Evolutionary conservation across 1,140 invertebrate species (phyloP), one percentile per base, ranked within the genome.

Genomic region (Megalonaias nervosa): DNA sequence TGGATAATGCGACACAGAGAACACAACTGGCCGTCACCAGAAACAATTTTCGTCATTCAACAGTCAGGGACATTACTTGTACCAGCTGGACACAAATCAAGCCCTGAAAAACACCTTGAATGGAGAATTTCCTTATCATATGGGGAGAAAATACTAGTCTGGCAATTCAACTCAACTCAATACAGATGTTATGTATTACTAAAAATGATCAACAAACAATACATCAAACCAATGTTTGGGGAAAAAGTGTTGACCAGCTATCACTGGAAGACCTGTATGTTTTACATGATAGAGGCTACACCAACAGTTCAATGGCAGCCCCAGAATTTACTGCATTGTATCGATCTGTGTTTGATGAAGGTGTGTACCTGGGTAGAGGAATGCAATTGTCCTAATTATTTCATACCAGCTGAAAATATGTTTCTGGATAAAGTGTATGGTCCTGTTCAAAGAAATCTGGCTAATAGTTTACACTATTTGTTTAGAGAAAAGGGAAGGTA

Each of bases 131-230:
- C n/a, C n/a, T n/a, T n/a, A n/a, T n/a, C n/a, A n/a, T n/a, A n/a
- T n/a, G n/a, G n/a, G n/a, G n/a, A n/a, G n/a, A n/a, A n/a, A n/a
- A n/a, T 61, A 17, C 19, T 75, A 15, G 69, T 75, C 66, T 26
- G 67, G 26, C 59, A 48, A 15, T 48, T 75, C 9, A 75, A 61
- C 55, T 13, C 19, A 21, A 59, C 56, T 12, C 74, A 75, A 38
- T 57, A 68, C 61, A 75, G 68, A 61, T 75, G 74, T 38, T 75
- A 75, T n/a, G 38, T 75, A 6, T 38, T 60, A 13, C 56, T 75
- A 9, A 75, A 75, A 58, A 58, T 75, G 58, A 48, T 75, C 3
- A 75, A 75, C 59, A 58, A 67, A 57, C 48, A 56, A 23, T 38
- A 58, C 19, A 55, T 74, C 48, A 70, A 60, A 48, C 57, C 65